Base-by-base conservation (phyloP, 2,888 invertebrate species). In the Drosophila anomalipes region DNA sequence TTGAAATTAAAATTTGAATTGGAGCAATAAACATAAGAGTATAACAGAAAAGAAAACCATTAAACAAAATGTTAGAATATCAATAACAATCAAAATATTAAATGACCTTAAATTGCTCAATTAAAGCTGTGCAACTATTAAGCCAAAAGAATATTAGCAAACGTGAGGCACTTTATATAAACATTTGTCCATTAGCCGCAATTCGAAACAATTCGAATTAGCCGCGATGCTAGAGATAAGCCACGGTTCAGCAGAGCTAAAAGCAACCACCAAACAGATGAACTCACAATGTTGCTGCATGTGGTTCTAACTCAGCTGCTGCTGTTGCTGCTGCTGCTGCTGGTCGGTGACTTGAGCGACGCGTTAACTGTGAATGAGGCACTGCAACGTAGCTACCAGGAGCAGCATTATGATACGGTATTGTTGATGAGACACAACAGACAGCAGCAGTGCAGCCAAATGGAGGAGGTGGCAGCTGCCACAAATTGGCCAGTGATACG, bases 351-450 rank as follows among this genome's bases (percentile, higher is more conserved):
- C 12, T 39, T 63, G 10, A 65, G 49, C 39, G 41, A 28, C n/a
- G 61, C 61, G 2, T 22, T 49, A 4, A 66, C 58, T 16, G 12
- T 79, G 26, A 47, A 53, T 16, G 37, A 60, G 12, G 19, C 41
- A 22, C 28, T 89, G 60, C 7, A 58, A 5, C 68, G 60, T 7
- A 62, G 70, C 56, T 32, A 75, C n/a, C 19, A 19, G 65, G 76
- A 84, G 7, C 73, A 58, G 28, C 70, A 10, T 2, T 78, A 52
- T 10, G 60, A 76, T 12, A 65, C 74, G 10, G 26, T 86, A 0
- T 19, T 87, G 14, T 22, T 82, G 51, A 28, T 89, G 12, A 56
- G 52, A 6, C 88, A 86, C 12, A 44, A 56, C 22, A 49, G n/a
- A 9, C 70, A 81, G 52, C 5, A 10, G 54, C 44, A 22, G 0